A percentile compares a stretch with the other conserved stretches of the same genome.
These are phyloP conservation scores for Bursaphelenchus okinawaensis DNA, from an alignment of 2,888 invertebrate species.

Conservation along the genomic window DNA sequence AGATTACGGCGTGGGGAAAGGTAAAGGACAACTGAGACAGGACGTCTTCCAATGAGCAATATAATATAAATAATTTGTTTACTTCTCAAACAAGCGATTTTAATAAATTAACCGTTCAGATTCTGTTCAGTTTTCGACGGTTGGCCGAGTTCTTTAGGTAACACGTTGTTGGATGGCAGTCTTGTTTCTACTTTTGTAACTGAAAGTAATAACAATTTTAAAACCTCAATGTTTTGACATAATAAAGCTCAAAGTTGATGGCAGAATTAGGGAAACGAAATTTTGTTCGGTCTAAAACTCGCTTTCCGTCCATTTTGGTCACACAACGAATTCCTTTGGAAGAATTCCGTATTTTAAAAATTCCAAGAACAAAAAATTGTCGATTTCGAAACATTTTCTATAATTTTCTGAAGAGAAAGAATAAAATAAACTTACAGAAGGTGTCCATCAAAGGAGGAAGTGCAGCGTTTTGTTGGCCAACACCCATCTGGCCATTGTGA, in stretches of 20 bases:
- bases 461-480: neutral
- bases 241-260: no score
- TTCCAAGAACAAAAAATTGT: no score
- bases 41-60: slow-evolving; percentile 17
- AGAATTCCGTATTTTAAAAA: no score
- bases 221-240: no score
- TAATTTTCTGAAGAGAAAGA: no score
- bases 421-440: neutral
- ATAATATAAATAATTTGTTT: neutral
- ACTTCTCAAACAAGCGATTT: neutral
- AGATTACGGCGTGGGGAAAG: slow-evolving; percentile 20
- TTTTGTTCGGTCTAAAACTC: no score
- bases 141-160: neutral
- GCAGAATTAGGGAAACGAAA: no score
- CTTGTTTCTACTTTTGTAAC: neutral
- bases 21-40: slow-evolving; percentile 15
- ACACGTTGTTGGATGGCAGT: neutral
- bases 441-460: neutral
- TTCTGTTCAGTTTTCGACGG: neutral
- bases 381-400: no score
- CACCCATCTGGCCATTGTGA: neutral
- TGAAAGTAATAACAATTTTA: no score
- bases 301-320: no score
- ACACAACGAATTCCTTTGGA: no score
- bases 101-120: neutral